A percentile compares a stretch with the other conserved stretches of the same genome.
phyloP scores from a whole-genome alignment of 2,888 invertebrate genomes.

The Nomada goodeniana region DNA sequence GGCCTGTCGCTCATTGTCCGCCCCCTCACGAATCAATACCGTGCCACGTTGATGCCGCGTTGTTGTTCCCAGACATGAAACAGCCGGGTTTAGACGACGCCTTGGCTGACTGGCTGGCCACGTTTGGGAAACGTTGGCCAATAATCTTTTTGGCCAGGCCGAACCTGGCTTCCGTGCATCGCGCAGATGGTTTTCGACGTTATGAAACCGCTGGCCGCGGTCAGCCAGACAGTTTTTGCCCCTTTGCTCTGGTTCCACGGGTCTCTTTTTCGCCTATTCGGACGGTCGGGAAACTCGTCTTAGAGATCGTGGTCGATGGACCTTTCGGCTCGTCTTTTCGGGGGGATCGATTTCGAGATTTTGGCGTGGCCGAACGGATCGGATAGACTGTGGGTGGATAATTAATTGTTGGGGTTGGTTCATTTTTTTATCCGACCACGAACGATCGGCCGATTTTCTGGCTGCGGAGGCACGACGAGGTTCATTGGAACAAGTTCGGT shows the following conservation, averaged over 20 bases:
- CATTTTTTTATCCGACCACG: no score
- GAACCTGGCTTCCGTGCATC: conserved; percentile 20
- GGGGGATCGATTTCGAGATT: not conserved
- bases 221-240: conserved; percentile 43
- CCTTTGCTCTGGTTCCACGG: not conserved
- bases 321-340: not conserved
- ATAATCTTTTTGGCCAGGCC: conserved; percentile 59
- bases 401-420: not conserved
- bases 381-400: not conserved
- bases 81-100: conserved; percentile 18
- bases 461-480: no score
- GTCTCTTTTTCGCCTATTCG: conserved; percentile 36
- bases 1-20: conserved; percentile 73
- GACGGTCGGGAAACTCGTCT: conserved; percentile 30
- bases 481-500: no score
- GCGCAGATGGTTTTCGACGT: conserved; percentile 53
- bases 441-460: no score
- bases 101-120: conserved; percentile 13
- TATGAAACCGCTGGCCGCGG: conserved; percentile 50
- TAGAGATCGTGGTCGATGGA: not conserved
- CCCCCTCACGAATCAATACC: conserved; percentile 76
- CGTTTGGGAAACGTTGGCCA: conserved; percentile 52
- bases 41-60: conserved; percentile 29
- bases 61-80: conserved; percentile 16
- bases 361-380: not conserved